These are phyloP conservation scores for Aphrocallistes beatrix DNA, from an alignment of 37 sponge, comb jelly and placozoan genomes.

Conservation along the genomic window DNA sequence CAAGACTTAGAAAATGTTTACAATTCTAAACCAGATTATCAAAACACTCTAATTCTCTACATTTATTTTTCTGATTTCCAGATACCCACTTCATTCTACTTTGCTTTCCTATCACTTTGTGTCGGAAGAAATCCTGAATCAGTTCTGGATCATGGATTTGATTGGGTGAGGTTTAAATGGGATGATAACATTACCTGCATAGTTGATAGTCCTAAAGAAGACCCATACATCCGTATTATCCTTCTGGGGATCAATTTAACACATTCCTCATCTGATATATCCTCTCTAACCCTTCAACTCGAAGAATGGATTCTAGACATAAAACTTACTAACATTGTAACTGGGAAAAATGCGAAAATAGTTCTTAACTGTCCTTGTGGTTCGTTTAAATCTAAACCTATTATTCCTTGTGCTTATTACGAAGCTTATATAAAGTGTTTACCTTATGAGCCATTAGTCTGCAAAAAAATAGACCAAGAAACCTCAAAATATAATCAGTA, in stretches of 20 bases:
- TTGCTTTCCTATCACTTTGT: not conserved
- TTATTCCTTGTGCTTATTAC: not conserved
- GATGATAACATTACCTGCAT: not conserved
- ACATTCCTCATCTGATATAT: not conserved
- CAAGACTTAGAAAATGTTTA: not conserved
- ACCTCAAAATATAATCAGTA: not conserved
- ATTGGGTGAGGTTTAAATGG: slow-evolving; percentile 1
- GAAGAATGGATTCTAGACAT: not conserved
- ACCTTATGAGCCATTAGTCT: not conserved
- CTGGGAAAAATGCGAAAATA: not conserved
- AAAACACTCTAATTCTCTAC: not conserved
- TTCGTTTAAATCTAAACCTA: not conserved
- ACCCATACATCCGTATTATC: not conserved
- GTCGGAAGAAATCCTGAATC: not conserved
- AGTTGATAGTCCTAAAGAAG: not conserved
- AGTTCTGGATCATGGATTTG: not conserved
- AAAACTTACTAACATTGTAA: not conserved
- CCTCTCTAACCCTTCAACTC: not conserved
- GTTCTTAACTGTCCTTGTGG: slow-evolving; percentile 16
- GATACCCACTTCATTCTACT: not conserved
- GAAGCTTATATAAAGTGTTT: not conserved
- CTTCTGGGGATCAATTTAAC: not conserved
- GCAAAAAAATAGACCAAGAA: no score
- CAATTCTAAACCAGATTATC: not conserved
- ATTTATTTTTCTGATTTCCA: not conserved